Base-by-base conservation (phyloP, 2,888 invertebrate genomes). In the Axea sp. region DNA sequence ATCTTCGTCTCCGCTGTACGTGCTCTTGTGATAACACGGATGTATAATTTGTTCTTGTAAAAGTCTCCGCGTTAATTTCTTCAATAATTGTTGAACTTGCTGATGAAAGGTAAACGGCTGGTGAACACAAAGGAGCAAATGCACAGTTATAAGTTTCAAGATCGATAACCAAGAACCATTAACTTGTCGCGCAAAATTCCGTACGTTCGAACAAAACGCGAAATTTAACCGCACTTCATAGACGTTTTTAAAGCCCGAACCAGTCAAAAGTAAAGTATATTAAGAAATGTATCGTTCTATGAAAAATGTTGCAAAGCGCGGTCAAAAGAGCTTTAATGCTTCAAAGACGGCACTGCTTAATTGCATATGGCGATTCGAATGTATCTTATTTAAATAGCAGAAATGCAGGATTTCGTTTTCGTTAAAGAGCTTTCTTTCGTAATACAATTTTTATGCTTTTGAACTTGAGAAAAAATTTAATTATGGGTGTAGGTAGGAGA, bases 51-150 rank as follows among this genome's bases (percentile, higher is more conserved):
- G 1, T 12, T 1, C 31, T 11, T 3, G 12, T n/a, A n/a, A n/a
- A n/a, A n/a, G n/a, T n/a, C 3, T 5, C 2, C 11, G 31, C 14
- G 28, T 45, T 59, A 45, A 45, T 62, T 37, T 22, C 31, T 39
- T 30, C 22, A 31, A 35, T 31, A 51, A 51, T 28, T 64, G 26
- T 51, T 64, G 51, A 41, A 51, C 24, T 62, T 62, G 8, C 22
- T 31, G 62, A 62, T 49, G 28, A 49, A 49, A 49, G 39, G 39
- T 49, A 39, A 62, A 37, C 39, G 15, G n/a, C n/a, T 35, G 35
- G 45, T 14, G 26, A 59, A 2, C 8, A 8, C 31, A 19, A 6
- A 24, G 7, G 24, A 7, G 24, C 1, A 24, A 7, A 33, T 12
- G 14, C 26, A 45, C 7, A 8, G 19, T 37, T 37, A 37, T 19